Conservation (phyloP, 2,113 vertebrate species). For the Phalacrocorax pelagicus region DNA sequence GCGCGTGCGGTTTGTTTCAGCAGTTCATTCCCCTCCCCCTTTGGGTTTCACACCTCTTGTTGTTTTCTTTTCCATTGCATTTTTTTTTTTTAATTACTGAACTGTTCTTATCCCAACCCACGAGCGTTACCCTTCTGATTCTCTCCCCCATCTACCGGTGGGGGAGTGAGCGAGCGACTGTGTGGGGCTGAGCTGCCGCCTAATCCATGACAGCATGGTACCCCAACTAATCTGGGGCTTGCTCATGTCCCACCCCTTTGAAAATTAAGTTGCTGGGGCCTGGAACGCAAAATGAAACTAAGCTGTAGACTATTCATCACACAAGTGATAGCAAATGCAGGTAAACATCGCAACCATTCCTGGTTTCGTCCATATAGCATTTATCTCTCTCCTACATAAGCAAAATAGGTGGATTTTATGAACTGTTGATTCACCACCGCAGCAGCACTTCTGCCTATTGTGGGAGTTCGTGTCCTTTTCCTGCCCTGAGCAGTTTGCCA, state of each 20-base stretch:
- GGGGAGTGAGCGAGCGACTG: too few relatives aligned
- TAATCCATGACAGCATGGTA: too few relatives aligned
- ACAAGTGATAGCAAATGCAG: neutral
- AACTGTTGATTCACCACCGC: neutral
- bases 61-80: too few relatives aligned
- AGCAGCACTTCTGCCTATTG: accelerated
- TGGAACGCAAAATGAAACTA: neutral
- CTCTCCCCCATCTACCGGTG: too few relatives aligned
- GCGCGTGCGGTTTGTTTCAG: too few relatives aligned
- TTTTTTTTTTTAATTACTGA: too few relatives aligned
- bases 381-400: neutral
- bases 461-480: neutral
- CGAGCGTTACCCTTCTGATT: too few relatives aligned
- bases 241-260: neutral
- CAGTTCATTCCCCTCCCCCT: too few relatives aligned
- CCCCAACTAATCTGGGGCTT: neutral
- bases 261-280: neutral
- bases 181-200: too few relatives aligned
- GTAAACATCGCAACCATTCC: accelerated
- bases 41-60: too few relatives aligned
- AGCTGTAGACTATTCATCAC: neutral
- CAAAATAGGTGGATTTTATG: neutral
- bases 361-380: neutral
- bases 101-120: too few relatives aligned
- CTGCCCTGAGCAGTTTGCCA: neutral